Conservation (phyloP, 2,797 vertebrate species). For the Bradypodion ventrale region DNA sequence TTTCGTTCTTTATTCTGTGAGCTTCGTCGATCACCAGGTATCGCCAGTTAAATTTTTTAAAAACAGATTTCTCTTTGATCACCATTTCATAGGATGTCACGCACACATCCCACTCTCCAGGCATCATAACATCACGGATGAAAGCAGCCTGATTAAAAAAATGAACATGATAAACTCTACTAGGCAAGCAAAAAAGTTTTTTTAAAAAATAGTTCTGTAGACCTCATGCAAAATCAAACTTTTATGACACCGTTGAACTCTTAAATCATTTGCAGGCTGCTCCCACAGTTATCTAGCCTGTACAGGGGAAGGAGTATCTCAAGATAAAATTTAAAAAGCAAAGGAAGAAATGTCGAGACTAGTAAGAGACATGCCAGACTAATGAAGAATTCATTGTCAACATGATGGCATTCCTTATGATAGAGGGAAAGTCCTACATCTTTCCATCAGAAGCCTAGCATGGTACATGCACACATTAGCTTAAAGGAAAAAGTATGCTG, state of each 20-base stretch:
- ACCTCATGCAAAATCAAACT: no score
- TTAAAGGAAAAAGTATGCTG: neutral
- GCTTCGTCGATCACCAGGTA: slow-evolving; percentile 85
- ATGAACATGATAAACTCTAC: slow-evolving; percentile 35
- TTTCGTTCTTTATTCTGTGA: slow-evolving; percentile 86
- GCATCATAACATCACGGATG: slow-evolving; percentile 85
- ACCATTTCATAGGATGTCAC: slow-evolving; percentile 86
- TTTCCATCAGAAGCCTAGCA: neutral
- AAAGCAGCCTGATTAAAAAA: slow-evolving; percentile 78
- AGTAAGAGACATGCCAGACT: neutral
- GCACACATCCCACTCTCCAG: slow-evolving; percentile 85
- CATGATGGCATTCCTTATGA: neutral
- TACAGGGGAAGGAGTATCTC: neutral
- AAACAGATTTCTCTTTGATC: slow-evolving; percentile 84
- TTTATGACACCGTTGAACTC: no score
- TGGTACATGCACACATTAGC: neutral
- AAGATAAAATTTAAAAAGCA: neutral
- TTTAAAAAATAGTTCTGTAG: neutral
- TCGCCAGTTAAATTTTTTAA: slow-evolving; percentile 85
- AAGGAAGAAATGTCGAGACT: neutral
- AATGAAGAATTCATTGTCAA: neutral
- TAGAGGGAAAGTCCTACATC: neutral
- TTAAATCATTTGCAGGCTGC: neutral
- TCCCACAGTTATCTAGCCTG: neutral
- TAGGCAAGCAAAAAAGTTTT: neutral